Conservation (phyloP, 2,113 vertebrate genomes). For the Mobula birostris region DNA sequence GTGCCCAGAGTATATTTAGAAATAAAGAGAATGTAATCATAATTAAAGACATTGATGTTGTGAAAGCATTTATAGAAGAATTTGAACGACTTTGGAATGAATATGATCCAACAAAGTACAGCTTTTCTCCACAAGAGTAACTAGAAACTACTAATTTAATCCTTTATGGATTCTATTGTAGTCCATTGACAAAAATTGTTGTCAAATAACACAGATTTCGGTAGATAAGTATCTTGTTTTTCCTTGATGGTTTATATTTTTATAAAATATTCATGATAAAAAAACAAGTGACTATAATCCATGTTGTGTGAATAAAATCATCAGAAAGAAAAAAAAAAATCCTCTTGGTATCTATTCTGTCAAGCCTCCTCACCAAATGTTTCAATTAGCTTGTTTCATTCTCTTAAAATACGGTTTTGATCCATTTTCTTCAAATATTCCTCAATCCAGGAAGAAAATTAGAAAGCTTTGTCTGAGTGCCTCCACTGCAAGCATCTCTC, state of each 20-base stretch:
- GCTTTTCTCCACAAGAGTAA: constrained; percentile 45
- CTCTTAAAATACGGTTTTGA: no score
- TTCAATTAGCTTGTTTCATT: no score
- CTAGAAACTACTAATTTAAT: not conserved
- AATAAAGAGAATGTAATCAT: constrained; percentile 83
- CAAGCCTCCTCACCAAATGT: no score
- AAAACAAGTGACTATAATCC: not conserved
- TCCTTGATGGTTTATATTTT: not conserved
- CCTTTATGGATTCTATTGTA: not conserved
- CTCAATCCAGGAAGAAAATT: no score
- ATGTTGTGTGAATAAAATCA: no score
- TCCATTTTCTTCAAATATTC: no score
- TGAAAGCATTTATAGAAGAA: constrained; percentile 69
- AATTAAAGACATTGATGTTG: constrained; percentile 63
- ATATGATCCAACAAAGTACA: constrained; percentile 62
- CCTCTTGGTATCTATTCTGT: no score
- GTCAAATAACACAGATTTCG: no score
- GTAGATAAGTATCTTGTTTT: not conserved
- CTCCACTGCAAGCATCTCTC: no score
- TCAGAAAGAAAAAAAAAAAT: no score
- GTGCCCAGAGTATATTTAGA: constrained; percentile 71
- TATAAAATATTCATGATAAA: not conserved
- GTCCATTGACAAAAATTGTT: not conserved
- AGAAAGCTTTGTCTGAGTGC: no score
- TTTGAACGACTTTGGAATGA: constrained; percentile 77